Conservation (phyloP, 2,888 invertebrate genomes). For the Keiferia lycopersicella region DNA sequence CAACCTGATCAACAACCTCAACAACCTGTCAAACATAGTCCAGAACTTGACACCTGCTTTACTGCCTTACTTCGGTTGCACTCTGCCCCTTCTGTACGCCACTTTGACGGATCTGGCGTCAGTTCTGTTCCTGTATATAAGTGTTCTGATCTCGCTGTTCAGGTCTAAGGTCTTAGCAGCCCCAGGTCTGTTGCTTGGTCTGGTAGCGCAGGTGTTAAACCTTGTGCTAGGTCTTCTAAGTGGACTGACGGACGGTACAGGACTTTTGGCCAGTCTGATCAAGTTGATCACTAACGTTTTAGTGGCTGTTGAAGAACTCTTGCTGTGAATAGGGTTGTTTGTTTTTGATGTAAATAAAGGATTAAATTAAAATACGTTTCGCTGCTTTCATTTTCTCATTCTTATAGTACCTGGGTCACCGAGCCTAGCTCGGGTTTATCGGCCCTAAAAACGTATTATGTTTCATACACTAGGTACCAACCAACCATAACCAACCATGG, state of each 20-base stretch:
- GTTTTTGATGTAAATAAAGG: neutral
- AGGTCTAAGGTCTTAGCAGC: slow-evolving; percentile 69
- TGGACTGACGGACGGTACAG: slow-evolving; percentile 63
- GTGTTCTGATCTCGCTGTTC: slow-evolving; percentile 68
- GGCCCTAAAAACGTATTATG: too few relatives aligned
- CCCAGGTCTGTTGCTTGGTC: slow-evolving; percentile 58
- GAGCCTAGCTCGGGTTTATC: too few relatives aligned
- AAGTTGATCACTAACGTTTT: slow-evolving; percentile 64
- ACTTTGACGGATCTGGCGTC: slow-evolving; percentile 72
- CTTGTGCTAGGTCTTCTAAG: slow-evolving; percentile 62
- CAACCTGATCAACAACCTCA: slow-evolving; percentile 71
- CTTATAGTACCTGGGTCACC: too few relatives aligned
- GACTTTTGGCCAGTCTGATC: slow-evolving; percentile 59
- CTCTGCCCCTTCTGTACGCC: slow-evolving; percentile 65
- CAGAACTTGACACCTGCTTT: slow-evolving; percentile 72
- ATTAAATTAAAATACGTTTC: neutral
- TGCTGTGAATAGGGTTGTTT: slow-evolving; percentile 40
- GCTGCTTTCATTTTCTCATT: neutral
- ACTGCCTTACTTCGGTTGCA: slow-evolving; percentile 72
- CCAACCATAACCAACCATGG: too few relatives aligned
- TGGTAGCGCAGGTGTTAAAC: slow-evolving; percentile 62
- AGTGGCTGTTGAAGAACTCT: slow-evolving; percentile 66
- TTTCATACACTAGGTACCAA: too few relatives aligned
- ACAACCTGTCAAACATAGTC: slow-evolving; percentile 71
- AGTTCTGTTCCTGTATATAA: slow-evolving; percentile 69